Percentiles rank a stretch among this genome's conserved stretches.
Evolutionary conservation across 2,113 vertebrate species (phyloP).

Genomic region (Centrocercus urophasianus): DNA sequence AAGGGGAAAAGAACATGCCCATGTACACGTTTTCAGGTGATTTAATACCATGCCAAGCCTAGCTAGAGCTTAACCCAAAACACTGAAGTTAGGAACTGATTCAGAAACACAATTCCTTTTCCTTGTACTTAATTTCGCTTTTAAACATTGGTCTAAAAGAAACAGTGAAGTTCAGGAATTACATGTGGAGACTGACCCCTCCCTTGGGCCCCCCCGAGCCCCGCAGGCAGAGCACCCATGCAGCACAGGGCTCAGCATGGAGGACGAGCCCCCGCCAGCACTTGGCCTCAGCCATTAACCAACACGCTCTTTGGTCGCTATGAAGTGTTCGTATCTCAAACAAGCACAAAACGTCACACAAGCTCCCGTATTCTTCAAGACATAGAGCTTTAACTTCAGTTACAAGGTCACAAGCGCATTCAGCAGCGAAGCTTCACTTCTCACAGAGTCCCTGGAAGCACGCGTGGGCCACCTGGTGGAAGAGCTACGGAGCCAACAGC

Average conservation of each 20-base stretch:
- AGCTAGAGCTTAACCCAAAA: background rate
- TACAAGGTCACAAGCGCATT: background rate
- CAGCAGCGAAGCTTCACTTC: background rate
- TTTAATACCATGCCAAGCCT: background rate
- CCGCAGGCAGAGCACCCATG: background rate
- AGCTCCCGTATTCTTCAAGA: background rate
- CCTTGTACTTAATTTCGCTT: background rate
- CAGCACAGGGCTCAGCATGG: no score
- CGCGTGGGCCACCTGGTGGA: slow-evolving; percentile 59
- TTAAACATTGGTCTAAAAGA: background rate
- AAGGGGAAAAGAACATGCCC: rapidly evolving
- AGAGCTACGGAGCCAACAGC: background rate
- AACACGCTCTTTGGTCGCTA: background rate
- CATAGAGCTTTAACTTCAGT: background rate
- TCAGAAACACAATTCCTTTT: background rate
- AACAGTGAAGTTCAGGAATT: background rate
- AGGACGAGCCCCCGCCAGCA: background rate
- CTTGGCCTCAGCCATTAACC: background rate
- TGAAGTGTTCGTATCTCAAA: background rate
- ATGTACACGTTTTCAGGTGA: background rate
- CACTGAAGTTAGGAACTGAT: background rate
- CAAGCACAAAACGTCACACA: background rate
- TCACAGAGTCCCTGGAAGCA: background rate
- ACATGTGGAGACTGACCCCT: background rate
- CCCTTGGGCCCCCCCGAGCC: background rate